Percentiles rank a stretch among this genome's conserved stretches.
Evolutionary conservation across 2,888 invertebrate species (phyloP).

Genomic region (Pelosia muscerda): DNA sequence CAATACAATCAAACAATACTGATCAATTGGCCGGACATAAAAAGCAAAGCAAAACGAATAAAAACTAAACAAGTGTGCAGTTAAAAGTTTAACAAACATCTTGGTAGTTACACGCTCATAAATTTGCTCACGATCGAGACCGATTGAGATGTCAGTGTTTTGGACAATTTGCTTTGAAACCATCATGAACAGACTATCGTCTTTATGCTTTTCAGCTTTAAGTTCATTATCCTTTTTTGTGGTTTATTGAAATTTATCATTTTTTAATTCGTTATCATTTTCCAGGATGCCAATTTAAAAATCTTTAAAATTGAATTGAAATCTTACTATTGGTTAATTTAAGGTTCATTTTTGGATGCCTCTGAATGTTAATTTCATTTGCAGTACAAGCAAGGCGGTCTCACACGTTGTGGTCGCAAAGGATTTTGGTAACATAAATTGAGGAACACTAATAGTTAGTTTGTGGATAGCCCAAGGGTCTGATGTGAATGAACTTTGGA

Average conservation of each 20-base stretch:
- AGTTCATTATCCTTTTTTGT: constrained; percentile 42
- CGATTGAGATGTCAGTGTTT: constrained; percentile 77
- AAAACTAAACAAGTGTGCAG: constrained; percentile 44
- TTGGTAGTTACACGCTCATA: constrained; percentile 68
- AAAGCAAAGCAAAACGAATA: constrained; percentile 44
- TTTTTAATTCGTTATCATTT: constrained; percentile 57
- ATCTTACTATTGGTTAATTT: constrained; percentile 30
- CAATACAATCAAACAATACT: constrained; percentile 43
- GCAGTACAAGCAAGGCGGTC: constrained; percentile 65
- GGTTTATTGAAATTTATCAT: constrained; percentile 55
- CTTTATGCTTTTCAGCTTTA: constrained; percentile 49
- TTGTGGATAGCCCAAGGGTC: constrained; percentile 65
- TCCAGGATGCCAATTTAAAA: constrained; percentile 44
- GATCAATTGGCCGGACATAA: constrained; percentile 46
- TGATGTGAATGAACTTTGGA: constrained; percentile 69
- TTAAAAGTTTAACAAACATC: constrained; percentile 66
- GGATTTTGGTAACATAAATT: constrained; percentile 72
- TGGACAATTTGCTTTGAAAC: constrained; percentile 36
- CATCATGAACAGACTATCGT: constrained; percentile 42
- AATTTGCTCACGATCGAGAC: constrained; percentile 68
- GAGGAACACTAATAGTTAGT: constrained; percentile 69
- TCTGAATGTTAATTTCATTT: constrained; percentile 30
- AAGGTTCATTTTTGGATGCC: constrained; percentile 30
- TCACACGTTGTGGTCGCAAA: constrained; percentile 72
- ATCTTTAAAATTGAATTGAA: constrained; percentile 27